Conservation (phyloP, 2,113 vertebrate genomes). For the Equus przewalskii region DNA sequence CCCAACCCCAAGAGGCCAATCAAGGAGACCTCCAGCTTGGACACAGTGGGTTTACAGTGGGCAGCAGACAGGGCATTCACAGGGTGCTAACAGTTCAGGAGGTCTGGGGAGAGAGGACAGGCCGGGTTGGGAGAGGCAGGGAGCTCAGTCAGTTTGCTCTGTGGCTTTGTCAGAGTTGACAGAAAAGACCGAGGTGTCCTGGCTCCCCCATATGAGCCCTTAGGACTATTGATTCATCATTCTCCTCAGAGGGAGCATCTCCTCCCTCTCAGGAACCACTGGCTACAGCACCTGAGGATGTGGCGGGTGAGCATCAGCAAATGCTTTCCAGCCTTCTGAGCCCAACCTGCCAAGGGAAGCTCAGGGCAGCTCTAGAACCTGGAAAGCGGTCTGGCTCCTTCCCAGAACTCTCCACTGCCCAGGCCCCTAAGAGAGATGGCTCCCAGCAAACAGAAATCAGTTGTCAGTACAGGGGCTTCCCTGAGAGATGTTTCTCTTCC, state of each 20-base stretch:
- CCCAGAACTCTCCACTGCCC: not conserved
- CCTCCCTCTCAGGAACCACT: not conserved
- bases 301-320: not conserved
- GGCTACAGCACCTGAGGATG: not conserved
- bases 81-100: not conserved
- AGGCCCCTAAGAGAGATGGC: not conserved
- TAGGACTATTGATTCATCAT: not conserved
- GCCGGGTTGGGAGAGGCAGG: not conserved
- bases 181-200: not conserved
- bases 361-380: not conserved
- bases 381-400: not conserved
- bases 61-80: not conserved
- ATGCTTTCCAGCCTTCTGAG: not conserved
- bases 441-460: not conserved
- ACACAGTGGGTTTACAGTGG: not conserved
- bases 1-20: not conserved
- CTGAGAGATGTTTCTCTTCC: constrained; percentile 6
- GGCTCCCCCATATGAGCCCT: not conserved
- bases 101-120: not conserved
- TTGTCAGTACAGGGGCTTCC: not conserved
- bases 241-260: not conserved
- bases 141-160: not conserved
- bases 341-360: not conserved
- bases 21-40: not conserved
- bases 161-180: not conserved